Evolutionary conservation across 1,140 invertebrate species (phyloP), one percentile per base, ranked within the genome.

Genomic region (Nilaparvata lugens): DNA sequence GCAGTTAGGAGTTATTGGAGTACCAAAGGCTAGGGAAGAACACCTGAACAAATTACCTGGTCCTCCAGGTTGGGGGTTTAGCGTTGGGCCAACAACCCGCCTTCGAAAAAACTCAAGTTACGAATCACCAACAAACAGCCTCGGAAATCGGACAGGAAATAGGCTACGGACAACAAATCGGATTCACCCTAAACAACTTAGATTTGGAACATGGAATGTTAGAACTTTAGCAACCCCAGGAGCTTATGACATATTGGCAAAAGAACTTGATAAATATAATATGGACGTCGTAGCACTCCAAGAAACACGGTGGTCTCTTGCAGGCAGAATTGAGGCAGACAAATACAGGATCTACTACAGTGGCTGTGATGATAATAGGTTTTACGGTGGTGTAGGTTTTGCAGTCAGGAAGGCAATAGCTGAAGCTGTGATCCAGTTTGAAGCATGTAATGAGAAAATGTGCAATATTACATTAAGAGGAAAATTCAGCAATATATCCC

Each of bases 201-300:
- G 52, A 54, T 25, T 57, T 57, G 55, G 55, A 16, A 42, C 28
- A 13, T 57, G 55, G 28, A 57, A 57, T 42, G n/a, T 57, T 4
- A 42, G 55, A 35, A 57, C 6, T 6, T n/a, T 40, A n/a, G 38
- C 38, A 40, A 40, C 38, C 9, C 38, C 38, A 9, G 38, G 38
- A 40, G 14, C 38, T 16, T 42, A 5, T 40, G 6, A 57, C 24
- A 57, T 57, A 57, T 40, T 57, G 55, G n/a, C 55, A 21, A 25
- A 54, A 25, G 52, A 54, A 25, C 52, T 54, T 13, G n/a, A n/a
- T n/a, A n/a, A n/a, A n/a, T n/a, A n/a, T n/a, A 54, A 24, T 23
- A 54, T 54, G 11, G 52, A 16, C 6, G 24, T 57, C 16, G n/a
- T n/a, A n/a, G n/a, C n/a, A n/a, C n/a, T n/a, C n/a, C 9, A 57